Evolutionary conservation across 2,888 invertebrate genomes (phyloP), one percentile per base, ranked within the genome.

Genomic region (Caenorhabditis doughertyi): DNA sequence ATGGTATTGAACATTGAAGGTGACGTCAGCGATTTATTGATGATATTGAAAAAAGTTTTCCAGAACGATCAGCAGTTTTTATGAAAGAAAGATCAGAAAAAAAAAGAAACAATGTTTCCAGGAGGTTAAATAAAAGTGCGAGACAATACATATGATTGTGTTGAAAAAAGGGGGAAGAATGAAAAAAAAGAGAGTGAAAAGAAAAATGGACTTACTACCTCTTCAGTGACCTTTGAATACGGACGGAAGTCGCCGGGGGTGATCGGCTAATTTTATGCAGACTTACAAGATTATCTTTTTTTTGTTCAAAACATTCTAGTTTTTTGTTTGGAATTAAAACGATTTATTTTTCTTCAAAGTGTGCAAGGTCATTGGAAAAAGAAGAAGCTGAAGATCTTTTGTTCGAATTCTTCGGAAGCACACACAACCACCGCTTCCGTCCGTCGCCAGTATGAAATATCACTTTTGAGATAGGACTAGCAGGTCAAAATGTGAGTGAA

Each of bases 1-100:
- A 51, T 58, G 49, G 39, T 47, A 35, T 68, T 29, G 64, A 73
- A 64, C 64, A 51, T 29, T 35, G 39, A 51, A 39, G 35, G 21
- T 68, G 76, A 76, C 67, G 76, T 67, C 67, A 68, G 47, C 1
- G 27, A 21, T 21, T 21, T 25, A 65, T 49, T 49, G 47, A 65
- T 42, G 25, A 62, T 35, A 25, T 42, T 42, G 51, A 47, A 44
- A 47, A 18, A n/a, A 25, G 18, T 32, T 71, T 55, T 39, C 35
- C 32, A 47, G 74, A 74, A 74, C 65, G 73, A 65, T 65, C 53
- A 74, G 47, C 44, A 72, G 42, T 44, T 44, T 68, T 16, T 23
- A 58, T 0, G 58, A 32, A 35, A 29, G 44, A 25, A 60, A n/a
- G 29, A 16, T 7, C 18, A 13, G 3, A 16, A 42, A 16, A 42